Percentiles rank a stretch among this genome's conserved stretches.
Conservation (phyloP, 2,888 invertebrate genomes). For the Apamea anceps region DNA sequence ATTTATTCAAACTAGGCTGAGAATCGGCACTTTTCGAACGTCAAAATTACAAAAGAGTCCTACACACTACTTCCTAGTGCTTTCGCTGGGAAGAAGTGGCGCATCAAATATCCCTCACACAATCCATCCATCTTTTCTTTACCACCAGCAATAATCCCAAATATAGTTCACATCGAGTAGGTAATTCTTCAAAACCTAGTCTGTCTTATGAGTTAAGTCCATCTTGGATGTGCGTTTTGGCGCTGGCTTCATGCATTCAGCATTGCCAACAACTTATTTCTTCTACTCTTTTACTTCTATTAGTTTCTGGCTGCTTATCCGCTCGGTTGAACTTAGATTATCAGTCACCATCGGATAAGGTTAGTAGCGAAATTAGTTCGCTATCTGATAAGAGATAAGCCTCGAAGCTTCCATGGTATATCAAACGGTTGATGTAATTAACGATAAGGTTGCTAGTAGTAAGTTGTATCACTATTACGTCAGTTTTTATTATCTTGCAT, state of each 20-base stretch:
- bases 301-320: not conserved
- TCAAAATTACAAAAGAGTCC: no score
- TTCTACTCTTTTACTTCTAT: not conserved
- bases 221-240: not conserved
- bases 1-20: no score
- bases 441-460: not conserved
- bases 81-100: no score
- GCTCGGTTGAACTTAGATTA: not conserved
- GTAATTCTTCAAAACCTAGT: not conserved
- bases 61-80: no score
- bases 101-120: no score
- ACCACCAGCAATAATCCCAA: not conserved
- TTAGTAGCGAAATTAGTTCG: constrained; percentile 24
- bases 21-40: no score
- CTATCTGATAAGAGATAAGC: constrained; percentile 31
- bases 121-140: not conserved
- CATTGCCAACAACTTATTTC: not conserved
- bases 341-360: constrained; percentile 10
- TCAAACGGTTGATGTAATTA: constrained; percentile 3
- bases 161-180: not conserved
- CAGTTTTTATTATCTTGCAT: constrained; percentile 18
- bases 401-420: constrained; percentile 15
- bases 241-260: not conserved
- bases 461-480: not conserved
- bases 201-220: not conserved